Evolutionary conservation across 2,113 vertebrate genomes (phyloP).

Genomic region (Proteles cristata): DNA sequence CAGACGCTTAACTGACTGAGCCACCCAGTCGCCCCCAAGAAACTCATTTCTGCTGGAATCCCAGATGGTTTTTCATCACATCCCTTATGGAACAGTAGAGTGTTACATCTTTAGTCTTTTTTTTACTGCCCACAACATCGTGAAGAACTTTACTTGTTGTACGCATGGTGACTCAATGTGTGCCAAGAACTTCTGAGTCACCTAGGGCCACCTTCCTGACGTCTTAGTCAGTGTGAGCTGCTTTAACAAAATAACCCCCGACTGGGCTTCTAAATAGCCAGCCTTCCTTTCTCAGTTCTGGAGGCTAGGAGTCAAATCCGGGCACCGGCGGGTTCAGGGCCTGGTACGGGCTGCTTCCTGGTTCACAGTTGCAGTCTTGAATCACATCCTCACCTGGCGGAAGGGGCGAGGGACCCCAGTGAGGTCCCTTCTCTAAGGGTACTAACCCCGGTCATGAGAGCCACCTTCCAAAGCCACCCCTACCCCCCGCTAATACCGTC

Average conservation of each 20-base stretch:
- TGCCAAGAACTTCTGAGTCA: not conserved
- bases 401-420: not conserved
- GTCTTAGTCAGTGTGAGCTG: rapidly evolving
- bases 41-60: not conserved
- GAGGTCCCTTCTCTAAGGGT: not conserved
- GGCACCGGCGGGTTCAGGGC: not conserved
- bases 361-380: not conserved
- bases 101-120: not conserved
- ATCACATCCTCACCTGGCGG: not conserved
- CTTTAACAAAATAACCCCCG: not conserved
- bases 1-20: too few relatives aligned
- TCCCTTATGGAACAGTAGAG: not conserved
- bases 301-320: not conserved
- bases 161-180: rapidly evolving
- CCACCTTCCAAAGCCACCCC: not conserved
- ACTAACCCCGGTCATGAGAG: not conserved
- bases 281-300: not conserved
- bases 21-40: not conserved
- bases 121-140: rapidly evolving
- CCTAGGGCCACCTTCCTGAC: not conserved
- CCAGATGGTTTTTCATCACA: not conserved
- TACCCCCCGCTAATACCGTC: not conserved
- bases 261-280: rapidly evolving
- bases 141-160: not conserved
- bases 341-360: not conserved